Evolutionary conservation across 2,113 vertebrate genomes (phyloP).

Genomic region (Notiomystis cincta): DNA sequence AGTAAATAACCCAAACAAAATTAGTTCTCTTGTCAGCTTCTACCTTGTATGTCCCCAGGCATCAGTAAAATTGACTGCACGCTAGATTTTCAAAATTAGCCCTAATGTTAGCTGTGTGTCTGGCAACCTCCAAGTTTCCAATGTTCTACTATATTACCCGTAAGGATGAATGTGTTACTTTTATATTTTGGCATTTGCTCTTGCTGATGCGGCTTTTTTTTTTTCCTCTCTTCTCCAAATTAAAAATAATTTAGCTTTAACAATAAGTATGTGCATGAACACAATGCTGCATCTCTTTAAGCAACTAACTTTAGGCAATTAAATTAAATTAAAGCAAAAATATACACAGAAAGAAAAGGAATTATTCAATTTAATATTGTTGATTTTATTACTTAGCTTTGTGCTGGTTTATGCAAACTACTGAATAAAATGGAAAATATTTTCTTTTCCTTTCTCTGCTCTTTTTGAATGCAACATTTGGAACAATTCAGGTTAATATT

Average conservation of each 20-base stretch:
- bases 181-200: slow-evolving; percentile 87
- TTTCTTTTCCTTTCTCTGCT: slow-evolving; percentile 27
- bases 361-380: slow-evolving; percentile 81
- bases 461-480: slow-evolving; percentile 20
- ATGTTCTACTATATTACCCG: slow-evolving; percentile 89
- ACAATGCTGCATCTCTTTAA: slow-evolving; percentile 78
- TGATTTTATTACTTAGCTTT: slow-evolving; percentile 79
- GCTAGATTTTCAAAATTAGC: slow-evolving; percentile 99
- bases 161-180: slow-evolving; percentile 95
- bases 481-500: slow-evolving; percentile 47
- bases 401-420: slow-evolving; percentile 70
- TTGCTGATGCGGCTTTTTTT: slow-evolving; percentile 80
- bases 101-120: slow-evolving; percentile 93
- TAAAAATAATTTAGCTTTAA: slow-evolving; percentile 86
- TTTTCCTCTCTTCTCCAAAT: slow-evolving; percentile 73
- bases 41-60: slow-evolving; percentile 93
- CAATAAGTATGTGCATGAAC: slow-evolving; percentile 74
- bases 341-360: slow-evolving; percentile 74
- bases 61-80: slow-evolving; percentile 98
- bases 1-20: slow-evolving; percentile 98
- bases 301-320: slow-evolving; percentile 83
- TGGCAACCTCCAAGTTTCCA: slow-evolving; percentile 90
- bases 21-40: slow-evolving; percentile 94
- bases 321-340: slow-evolving; percentile 83
- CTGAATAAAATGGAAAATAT: slow-evolving; percentile 46